A percentile compares a stretch with the other conserved stretches of the same genome.
Evolutionary conservation across 2,888 invertebrate species (phyloP).

Genomic region (Trissolcus brochymenae): DNA sequence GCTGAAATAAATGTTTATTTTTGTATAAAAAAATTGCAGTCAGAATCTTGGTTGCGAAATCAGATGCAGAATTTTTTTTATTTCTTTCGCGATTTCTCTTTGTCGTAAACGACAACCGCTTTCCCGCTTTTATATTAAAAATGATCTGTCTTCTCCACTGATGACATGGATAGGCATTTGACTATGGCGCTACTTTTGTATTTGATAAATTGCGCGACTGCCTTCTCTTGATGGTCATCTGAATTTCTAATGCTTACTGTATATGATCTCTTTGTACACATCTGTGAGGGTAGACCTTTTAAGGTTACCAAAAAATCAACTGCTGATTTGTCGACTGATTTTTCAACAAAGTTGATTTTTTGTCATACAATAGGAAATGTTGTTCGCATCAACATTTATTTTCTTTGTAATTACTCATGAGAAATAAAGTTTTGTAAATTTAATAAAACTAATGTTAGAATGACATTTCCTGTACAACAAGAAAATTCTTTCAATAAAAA

Average conservation of each 20-base stretch:
- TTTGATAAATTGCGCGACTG: slow-evolving; percentile 73
- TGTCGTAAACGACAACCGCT: slow-evolving; percentile 58
- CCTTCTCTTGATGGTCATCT: slow-evolving; percentile 73
- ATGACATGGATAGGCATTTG: slow-evolving; percentile 75
- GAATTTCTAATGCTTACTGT: slow-evolving; percentile 74
- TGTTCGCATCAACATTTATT: too few species aligned
- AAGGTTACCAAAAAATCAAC: slow-evolving; percentile 20
- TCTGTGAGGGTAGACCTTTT: slow-evolving; percentile 30
- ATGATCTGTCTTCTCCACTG: slow-evolving; percentile 76
- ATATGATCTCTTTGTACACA: slow-evolving; percentile 23
- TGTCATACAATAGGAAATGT: too few species aligned
- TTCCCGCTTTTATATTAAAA: slow-evolving; percentile 75
- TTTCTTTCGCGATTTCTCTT: slow-evolving; percentile 59
- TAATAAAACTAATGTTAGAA: too few species aligned
- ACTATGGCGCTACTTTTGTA: slow-evolving; percentile 71
- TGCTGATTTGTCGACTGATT: slow-evolving; percentile 37
- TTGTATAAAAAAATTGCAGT: slow-evolving; percentile 49
- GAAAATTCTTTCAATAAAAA: too few species aligned
- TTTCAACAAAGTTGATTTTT: neutral
- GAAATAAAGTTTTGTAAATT: too few species aligned
- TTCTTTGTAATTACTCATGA: too few species aligned
- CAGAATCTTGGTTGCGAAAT: slow-evolving; percentile 45
- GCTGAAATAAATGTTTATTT: slow-evolving; percentile 15
- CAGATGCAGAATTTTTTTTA: slow-evolving; percentile 28
- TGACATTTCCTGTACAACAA: too few species aligned